Conservation (phyloP, 2,797 vertebrate species). For the Lagorchestes hirsutus region DNA sequence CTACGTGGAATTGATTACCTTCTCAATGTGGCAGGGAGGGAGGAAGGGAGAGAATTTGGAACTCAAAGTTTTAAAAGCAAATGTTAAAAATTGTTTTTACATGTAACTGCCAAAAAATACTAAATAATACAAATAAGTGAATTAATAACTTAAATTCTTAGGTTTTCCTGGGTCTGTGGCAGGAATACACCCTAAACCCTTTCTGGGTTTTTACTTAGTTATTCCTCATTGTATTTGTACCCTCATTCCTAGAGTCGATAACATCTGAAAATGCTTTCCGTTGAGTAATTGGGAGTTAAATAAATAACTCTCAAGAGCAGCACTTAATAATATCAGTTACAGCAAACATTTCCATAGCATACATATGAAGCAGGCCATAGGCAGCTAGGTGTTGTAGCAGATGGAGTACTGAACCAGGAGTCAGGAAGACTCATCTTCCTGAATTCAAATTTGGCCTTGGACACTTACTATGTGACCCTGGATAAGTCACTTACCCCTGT, state of each 20-base stretch:
- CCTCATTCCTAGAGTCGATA: background rate
- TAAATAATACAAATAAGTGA: too few relatives aligned
- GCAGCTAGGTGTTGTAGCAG: background rate
- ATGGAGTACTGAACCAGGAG: background rate
- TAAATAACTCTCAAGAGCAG: background rate
- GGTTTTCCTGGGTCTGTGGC: background rate
- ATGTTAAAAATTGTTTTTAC: too few relatives aligned
- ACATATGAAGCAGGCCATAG: background rate
- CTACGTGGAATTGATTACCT: too few relatives aligned
- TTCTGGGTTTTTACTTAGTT: background rate
- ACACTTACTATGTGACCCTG: background rate
- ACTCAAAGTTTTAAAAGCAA: too few relatives aligned
- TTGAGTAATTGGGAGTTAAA: background rate
- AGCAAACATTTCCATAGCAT: background rate
- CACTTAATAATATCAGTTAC: background rate
- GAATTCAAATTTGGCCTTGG: background rate
- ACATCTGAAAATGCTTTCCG: background rate
- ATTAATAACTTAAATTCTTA: background rate
- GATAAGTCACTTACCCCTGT: background rate
- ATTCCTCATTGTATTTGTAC: background rate
- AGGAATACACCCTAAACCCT: background rate
- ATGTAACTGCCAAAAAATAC: background rate
- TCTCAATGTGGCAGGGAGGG: too few relatives aligned
- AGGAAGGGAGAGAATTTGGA: too few relatives aligned
- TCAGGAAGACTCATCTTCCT: background rate